phyloP scores from a whole-genome alignment of 2,113 vertebrate species.

The Lichenostomus cassidix region DNA sequence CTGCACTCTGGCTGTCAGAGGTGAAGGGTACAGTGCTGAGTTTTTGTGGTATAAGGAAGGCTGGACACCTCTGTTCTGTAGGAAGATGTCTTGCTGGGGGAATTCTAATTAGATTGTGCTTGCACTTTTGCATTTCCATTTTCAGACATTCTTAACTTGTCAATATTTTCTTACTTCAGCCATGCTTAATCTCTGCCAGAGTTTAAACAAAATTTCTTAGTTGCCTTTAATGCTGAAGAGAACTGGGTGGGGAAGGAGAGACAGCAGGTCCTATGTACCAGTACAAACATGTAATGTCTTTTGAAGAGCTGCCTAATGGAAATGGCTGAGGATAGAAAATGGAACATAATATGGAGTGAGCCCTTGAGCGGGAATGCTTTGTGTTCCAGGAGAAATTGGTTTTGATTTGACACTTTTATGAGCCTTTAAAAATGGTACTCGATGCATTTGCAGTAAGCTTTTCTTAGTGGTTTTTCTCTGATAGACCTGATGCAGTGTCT shows the following conservation, averaged over 20 bases:
- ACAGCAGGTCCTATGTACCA: constrained; percentile 4
- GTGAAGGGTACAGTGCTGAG: not conserved
- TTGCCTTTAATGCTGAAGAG: not conserved
- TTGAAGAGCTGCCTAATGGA: constrained; percentile 59
- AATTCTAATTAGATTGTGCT: constrained; percentile 1
- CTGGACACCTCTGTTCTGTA: not conserved
- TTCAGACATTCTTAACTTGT: constrained; percentile 6
- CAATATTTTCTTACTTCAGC: constrained; percentile 18
- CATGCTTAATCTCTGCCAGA: not conserved
- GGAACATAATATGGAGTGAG: constrained; percentile 51
- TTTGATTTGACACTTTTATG: constrained; percentile 67
- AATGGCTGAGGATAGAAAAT: constrained; percentile 53
- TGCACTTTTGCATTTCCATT: not conserved
- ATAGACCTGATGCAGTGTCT: constrained; percentile 6
- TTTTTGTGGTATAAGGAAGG: not conserved
- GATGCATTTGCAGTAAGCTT: constrained; percentile 39
- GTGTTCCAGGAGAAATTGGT: constrained; percentile 50
- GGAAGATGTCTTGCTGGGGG: not conserved
- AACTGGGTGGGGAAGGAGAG: not conserved
- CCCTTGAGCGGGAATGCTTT: constrained; percentile 53
- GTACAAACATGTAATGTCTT: constrained; percentile 53
- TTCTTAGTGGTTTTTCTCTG: constrained; percentile 20
- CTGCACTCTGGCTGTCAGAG: not conserved
- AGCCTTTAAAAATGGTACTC: constrained; percentile 47
- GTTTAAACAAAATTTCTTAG: constrained; percentile 20